These are phyloP conservation scores for Palythoa heliodiscus DNA, from an alignment of 92 coral and sea anemone genomes.

Conservation along the genomic window DNA sequence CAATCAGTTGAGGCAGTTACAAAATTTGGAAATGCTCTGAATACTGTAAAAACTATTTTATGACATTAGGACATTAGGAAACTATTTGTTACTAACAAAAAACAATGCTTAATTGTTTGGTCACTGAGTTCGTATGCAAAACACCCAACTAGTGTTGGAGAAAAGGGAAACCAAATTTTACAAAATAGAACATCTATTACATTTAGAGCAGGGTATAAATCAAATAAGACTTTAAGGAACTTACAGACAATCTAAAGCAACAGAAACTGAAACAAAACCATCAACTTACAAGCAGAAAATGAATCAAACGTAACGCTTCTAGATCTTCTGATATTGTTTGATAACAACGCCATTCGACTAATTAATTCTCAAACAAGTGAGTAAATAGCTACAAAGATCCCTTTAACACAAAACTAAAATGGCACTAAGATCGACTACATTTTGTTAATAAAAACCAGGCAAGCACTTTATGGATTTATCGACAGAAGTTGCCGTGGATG, in stretches of 20 bases:
- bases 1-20: background rate
- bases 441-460: background rate
- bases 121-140: background rate
- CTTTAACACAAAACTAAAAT: background rate
- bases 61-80: background rate
- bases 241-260: constrained; percentile 20
- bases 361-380: background rate
- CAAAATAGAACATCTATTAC: background rate
- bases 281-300: background rate
- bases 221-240: background rate
- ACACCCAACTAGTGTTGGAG: background rate
- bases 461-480: background rate
- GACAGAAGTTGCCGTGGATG: background rate
- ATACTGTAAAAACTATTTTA: background rate
- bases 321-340: constrained; percentile 18
- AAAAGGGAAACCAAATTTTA: background rate
- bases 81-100: background rate
- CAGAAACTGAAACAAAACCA: background rate
- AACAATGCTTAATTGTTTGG: background rate
- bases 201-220: background rate
- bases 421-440: background rate
- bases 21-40: background rate
- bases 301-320: background rate
- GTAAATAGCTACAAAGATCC: background rate
- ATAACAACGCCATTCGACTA: background rate